Base-by-base conservation (phyloP, 2,113 vertebrate genomes). In the Hydropotes inermis region DNA sequence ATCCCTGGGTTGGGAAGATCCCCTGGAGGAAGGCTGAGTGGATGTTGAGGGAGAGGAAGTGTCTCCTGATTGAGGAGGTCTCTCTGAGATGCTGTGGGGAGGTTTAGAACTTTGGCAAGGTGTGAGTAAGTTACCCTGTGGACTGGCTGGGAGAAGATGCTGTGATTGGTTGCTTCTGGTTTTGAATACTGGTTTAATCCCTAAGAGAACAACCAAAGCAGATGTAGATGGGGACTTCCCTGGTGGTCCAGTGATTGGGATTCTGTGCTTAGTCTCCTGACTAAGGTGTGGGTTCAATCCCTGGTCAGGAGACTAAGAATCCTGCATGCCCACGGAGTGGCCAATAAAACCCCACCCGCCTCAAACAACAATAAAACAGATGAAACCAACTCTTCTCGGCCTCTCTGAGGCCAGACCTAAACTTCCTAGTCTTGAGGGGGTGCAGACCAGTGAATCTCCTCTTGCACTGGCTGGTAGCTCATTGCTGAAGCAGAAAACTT, bases 301-400 rank as follows among this genome's bases (percentile, higher is more conserved):
- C 78, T 33, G 17, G 10, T 52, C 47, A 52, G 78, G 28, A 50
- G 30, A 52, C 30, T 52, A 81, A 21, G 17, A 81, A 81, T 52
- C 78, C 30, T 33, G 30, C 28, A 21, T n/a, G 78, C 47, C 9
- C 2, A 3, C 0, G 1, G 78, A 6, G 16, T 33, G 78, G 47
- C 47, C 78, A 81, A 15, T 76, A 76, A 43, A 43, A 76, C 23
- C 39, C 70, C 12, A 76, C 39, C 23, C 39, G 1, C 39, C 7
- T 14, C 39, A 81, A 52, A 52, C 78, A 81, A 81, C 23, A 50
- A 21, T 19, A 33, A 84, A 33, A 19, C 9, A 25, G 19, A 52
- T 27, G 19, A 6, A 79, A 86, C 83, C 2, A 33, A 3, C 30
- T 33, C 57, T 87, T 95, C 36, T 45, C 14, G 28, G 45, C 54